Base-by-base conservation (phyloP, 2,888 invertebrate species). In the Hypena proboscidalis region DNA sequence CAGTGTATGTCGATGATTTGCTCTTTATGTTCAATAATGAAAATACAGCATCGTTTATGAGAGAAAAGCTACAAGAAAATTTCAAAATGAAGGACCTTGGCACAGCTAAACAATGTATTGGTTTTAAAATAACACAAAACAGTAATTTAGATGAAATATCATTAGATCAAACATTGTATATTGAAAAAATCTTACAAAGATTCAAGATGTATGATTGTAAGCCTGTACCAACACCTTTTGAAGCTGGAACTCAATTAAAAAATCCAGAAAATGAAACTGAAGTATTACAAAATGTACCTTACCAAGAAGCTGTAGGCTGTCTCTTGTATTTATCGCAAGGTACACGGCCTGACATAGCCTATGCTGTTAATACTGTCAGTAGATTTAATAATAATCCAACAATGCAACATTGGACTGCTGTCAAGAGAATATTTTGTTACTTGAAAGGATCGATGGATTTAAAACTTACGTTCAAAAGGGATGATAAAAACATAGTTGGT, bases 11-110 rank as follows among this genome's bases (percentile, higher is more conserved):
- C 1, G 29, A 29, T 26, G 26, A 26, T 26, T 9, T 26, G 10
- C 9, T 26, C 2, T 26, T 3, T 26, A 10, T 26, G 4, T 26
- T 29, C 15, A 29, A 29, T 29, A 29, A 29, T 29, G 29, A 29
- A n/a, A n/a, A 4, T 2, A 29, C 29, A 10, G 13, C 13, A 14
- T 8, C 2, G 15, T n/a, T 29, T 31, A 36, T 19, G 17, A 38
- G 39, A 36, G 13, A 26, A 10, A 50, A 48, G 23, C 15, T 47
- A 10, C 27, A 37, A 23, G 22, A 39, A 23, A 52, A 42, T 20
- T 52, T 58, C 27, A 0, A 26, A 10, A 57, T 59, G 59, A 51
- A 57, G 9, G 52, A 57, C 30, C 21, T 60, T 1, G 60, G 57
- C 10, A 10, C 1, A 31, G 46, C 46, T 1, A 53, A 50, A 7